Evolutionary conservation across 1,140 invertebrate species (phyloP), one percentile per base, ranked within the genome.

Genomic region (Chionoecetes opilio): DNA sequence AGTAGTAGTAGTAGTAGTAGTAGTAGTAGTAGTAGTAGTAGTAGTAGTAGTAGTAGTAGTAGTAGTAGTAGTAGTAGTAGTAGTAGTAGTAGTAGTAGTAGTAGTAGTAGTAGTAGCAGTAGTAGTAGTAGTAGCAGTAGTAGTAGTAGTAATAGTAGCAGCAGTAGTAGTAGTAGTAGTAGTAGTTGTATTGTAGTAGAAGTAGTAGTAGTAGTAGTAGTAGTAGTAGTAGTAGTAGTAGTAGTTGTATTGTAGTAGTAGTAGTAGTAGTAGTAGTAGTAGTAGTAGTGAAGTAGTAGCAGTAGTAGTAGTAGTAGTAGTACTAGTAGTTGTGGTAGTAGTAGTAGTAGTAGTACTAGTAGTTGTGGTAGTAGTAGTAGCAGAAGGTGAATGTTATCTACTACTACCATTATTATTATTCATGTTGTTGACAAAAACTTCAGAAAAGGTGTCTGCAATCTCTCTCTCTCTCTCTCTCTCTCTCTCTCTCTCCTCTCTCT

Each of bases 11-110:
- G 31, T 86, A 31, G 31, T 86, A 86, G 35, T 86, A 86, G 21
- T 86, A 86, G 35, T 86, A 86, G 35, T 86, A 86, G 35, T 86
- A 86, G 35, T 86, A 86, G 35, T 86, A 86, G 35, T 86, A 86
- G 6, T 31, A 86, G 35, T 86, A 86, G 31, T 86, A 86, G 35
- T 86, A 86, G 35, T 86, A 86, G 35, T 86, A 26, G 35, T 86
- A 86, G 35, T 86, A 86, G 35, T 31, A 86, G 35, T 86, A 17
- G 35, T 86, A 86, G 35, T 21, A 86, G 35, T 31, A 35, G 35
- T 31, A 35, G 31, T 31, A 86, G 31, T 31, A 86, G 9, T 31
- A 86, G 31, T 86, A 86, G 9, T 86, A 86, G 31, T 86, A 86
- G 31, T 86, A 86, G 31, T 86, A 35, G 35, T 86, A 37, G 37